A percentile compares a stretch with the other conserved stretches of the same genome.
These are phyloP conservation scores for Anarhynchus alexandrinus DNA, from an alignment of 2,113 vertebrate genomes.

Conservation along the genomic window DNA sequence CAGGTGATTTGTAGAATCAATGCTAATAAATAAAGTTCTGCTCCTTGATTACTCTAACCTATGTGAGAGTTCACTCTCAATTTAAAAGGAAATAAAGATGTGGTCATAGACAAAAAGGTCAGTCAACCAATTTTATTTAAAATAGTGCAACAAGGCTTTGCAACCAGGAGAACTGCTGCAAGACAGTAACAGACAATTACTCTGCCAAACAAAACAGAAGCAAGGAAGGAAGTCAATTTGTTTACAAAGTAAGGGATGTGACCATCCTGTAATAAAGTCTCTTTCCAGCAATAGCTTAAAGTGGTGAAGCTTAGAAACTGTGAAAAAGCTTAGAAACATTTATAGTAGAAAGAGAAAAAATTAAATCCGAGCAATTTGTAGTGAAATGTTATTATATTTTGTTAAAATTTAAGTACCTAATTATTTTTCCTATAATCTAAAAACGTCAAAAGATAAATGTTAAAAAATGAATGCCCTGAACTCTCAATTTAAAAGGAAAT, in stretches of 20 bases:
- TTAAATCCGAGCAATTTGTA: background rate
- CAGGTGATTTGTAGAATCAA: constrained; percentile 26
- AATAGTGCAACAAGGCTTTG: background rate
- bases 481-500: background rate
- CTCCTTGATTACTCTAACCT: constrained; percentile 34
- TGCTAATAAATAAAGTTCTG: constrained; percentile 45
- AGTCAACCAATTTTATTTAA: constrained; percentile 36
- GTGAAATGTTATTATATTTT: background rate
- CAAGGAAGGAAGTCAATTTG: constrained; percentile 39
- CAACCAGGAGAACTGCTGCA: background rate
- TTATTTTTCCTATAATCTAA: background rate
- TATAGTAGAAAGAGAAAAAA: background rate
- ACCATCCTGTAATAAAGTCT: constrained; percentile 19
- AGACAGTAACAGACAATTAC: constrained; percentile 49
- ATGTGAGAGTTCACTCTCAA: constrained; percentile 32
- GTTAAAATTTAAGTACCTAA: background rate
- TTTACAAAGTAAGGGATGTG: constrained; percentile 27
- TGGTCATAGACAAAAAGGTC: constrained; percentile 34
- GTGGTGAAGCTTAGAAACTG: background rate
- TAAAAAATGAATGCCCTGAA: too few species aligned
- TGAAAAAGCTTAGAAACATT: background rate
- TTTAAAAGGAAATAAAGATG: constrained; percentile 46
- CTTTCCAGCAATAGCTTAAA: background rate
- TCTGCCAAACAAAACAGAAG: constrained; percentile 46
- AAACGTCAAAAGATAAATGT: background rate